Conservation (phyloP, 2,888 invertebrate genomes). For the Amblyteles armatorius region DNA sequence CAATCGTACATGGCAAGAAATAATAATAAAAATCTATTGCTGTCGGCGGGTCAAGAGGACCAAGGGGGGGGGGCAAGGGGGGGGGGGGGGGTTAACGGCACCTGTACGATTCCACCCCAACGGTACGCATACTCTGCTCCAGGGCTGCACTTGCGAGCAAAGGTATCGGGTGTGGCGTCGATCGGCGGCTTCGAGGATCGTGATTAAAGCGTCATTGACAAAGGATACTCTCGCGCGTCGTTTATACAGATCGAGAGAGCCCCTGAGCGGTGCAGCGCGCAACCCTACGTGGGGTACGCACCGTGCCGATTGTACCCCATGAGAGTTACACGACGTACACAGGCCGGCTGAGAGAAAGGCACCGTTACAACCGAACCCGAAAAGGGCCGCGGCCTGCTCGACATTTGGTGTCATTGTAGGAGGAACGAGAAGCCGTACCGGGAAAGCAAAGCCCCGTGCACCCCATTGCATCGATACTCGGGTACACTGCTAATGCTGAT, state of each 20-base stretch:
- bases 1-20: conserved; percentile 7
- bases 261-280: conserved; percentile 37
- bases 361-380: conserved; percentile 30
- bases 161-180: conserved; percentile 60
- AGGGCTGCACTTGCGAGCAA: conserved; percentile 65
- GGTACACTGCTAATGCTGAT: conserved; percentile 81
- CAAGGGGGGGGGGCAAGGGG: too few relatives aligned
- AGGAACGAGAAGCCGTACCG: conserved; percentile 55
- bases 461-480: conserved; percentile 62
- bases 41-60: conserved; percentile 39
- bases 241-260: conserved; percentile 29
- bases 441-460: conserved; percentile 58
- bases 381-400: conserved; percentile 69
- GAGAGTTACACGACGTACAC: background rate
- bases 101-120: conserved; percentile 67
- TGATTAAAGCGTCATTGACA: conserved; percentile 76
- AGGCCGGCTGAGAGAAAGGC: background rate
- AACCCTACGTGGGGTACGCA: conserved; percentile 7
- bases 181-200: conserved; percentile 67
- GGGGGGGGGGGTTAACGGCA: conserved; percentile 56
- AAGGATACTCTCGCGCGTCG: conserved; percentile 62
- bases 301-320: background rate
- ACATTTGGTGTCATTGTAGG: conserved; percentile 83
- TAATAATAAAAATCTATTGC: conserved; percentile 2
- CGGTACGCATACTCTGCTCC: background rate